These are phyloP conservation scores for Formica selysi DNA, from an alignment of 1,140 invertebrate species.

Conservation along the genomic window DNA sequence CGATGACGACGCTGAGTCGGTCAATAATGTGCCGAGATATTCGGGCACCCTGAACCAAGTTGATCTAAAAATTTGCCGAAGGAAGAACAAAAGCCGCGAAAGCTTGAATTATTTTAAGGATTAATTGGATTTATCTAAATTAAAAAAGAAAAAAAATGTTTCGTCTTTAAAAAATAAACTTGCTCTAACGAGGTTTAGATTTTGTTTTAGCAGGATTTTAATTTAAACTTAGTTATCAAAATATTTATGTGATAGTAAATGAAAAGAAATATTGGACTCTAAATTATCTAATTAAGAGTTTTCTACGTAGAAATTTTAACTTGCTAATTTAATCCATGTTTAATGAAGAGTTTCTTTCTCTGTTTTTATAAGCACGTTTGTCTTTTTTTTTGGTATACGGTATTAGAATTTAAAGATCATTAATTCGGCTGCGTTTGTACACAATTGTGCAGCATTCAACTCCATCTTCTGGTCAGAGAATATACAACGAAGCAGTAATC, in stretches of 20 bases:
- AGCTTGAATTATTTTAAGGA: background rate
- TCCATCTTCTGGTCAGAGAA: constrained; percentile 26
- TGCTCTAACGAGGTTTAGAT: background rate
- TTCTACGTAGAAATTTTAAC: background rate
- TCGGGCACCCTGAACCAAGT: constrained; percentile 19
- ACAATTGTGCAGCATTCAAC: background rate
- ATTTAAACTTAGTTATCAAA: background rate
- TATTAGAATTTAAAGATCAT: background rate
- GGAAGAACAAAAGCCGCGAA: background rate
- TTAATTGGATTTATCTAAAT: background rate
- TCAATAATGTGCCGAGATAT: constrained; percentile 30
- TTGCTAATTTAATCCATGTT: background rate
- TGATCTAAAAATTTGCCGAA: background rate
- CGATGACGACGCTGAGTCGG: background rate
- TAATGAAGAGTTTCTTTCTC: background rate
- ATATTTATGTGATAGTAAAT: too few relatives aligned
- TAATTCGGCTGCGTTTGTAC: background rate
- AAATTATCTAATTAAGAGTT: background rate
- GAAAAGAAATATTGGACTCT: background rate
- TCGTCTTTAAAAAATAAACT: background rate
- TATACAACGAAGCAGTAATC: constrained; percentile 13
- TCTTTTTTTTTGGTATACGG: background rate
- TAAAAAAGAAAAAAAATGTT: background rate
- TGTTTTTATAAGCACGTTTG: background rate
- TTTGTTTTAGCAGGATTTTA: background rate